A percentile compares a stretch with the other conserved stretches of the same genome.
These are phyloP conservation scores for Anniella stebbinsi DNA, from an alignment of 2,797 vertebrate genomes.

Conservation along the genomic window DNA sequence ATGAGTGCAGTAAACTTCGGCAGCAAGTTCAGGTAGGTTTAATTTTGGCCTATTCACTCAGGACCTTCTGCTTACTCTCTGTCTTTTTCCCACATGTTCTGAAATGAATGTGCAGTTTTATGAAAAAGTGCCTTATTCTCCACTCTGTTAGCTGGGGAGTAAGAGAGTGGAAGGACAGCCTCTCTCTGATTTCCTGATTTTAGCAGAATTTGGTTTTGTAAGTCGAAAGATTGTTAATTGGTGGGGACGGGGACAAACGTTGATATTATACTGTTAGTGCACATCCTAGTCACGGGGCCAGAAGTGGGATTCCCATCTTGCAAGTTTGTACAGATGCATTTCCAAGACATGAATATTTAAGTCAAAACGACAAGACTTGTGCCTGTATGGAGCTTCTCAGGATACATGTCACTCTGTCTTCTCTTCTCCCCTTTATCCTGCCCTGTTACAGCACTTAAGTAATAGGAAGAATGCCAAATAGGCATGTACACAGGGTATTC, in stretches of 20 bases:
- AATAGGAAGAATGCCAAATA: background rate
- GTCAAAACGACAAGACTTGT: background rate
- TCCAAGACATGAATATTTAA: background rate
- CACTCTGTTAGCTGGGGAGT: background rate
- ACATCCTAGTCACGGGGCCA: background rate
- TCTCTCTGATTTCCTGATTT: background rate
- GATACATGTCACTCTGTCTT: background rate
- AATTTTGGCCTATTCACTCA: accelerated
- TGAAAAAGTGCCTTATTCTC: too few relatives aligned
- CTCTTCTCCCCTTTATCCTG: too few relatives aligned
- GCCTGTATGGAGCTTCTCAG: background rate
- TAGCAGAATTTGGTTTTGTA: background rate
- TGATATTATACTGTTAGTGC: background rate
- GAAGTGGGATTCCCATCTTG: background rate
- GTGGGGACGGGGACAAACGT: background rate
- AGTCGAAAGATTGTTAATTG: background rate
- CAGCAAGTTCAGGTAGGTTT: slow-evolving; percentile 85
- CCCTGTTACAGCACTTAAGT: background rate
- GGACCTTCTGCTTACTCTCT: background rate
- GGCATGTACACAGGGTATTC: background rate
- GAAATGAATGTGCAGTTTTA: background rate
- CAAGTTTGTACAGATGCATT: background rate
- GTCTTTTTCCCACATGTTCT: background rate
- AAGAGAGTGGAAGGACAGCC: too few relatives aligned
- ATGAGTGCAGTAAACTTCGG: slow-evolving; percentile 88